Base-by-base conservation (phyloP, 2,113 vertebrate species). In the Ploceus nigricollis region DNA sequence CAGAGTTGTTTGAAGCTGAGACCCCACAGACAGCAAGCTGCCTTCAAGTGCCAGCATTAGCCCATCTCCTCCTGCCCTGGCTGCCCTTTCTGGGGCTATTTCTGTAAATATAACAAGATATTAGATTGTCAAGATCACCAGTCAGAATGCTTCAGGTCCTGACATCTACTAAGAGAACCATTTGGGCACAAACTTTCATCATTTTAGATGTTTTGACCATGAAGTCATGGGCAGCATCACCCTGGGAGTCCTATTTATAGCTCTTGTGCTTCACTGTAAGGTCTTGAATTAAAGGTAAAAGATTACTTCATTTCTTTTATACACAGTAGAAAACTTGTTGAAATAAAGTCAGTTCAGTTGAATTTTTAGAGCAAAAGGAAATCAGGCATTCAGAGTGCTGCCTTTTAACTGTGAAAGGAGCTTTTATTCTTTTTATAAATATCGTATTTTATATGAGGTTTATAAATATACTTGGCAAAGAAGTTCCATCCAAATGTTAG, bases 401-500 rank as follows among this genome's bases (percentile, higher is more conserved):
- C 44, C 44, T 89, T 91, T 93, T 78, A 96, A 94, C 54, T 83
- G 61, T 65, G 70, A 90, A 96, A 94, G 39, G 3, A 85, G 48
- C 56, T 91, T 91, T 95, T 77, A 92, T 91, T 90, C 75, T 88
- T 71, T 94, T 92, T 73, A 92, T 77, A 94, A 94, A 91, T 65
- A 79, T 40, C 15, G 25, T 90, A 53, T 63, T 86, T 91, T 95
- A 47, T 77, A 70, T 15, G 53, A 90, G 30, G 82, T 83, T 95
- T 95, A 96, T 94, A 97, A 96, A 96, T 95, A 95, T 0, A 88
- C 60, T 94, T 93, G 88, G 93, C 90, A 96, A 88, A 93, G 69
- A 80, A 47, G 5, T 90, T 91, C 78, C 51, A 83, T 73, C 82
- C 94, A 86, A 95, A 93, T 89, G 92, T 90, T 93, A 94, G 92